phyloP scores from a whole-genome alignment of 2,797 vertebrate species.

The Sternarchorhynchus goeldii region DNA sequence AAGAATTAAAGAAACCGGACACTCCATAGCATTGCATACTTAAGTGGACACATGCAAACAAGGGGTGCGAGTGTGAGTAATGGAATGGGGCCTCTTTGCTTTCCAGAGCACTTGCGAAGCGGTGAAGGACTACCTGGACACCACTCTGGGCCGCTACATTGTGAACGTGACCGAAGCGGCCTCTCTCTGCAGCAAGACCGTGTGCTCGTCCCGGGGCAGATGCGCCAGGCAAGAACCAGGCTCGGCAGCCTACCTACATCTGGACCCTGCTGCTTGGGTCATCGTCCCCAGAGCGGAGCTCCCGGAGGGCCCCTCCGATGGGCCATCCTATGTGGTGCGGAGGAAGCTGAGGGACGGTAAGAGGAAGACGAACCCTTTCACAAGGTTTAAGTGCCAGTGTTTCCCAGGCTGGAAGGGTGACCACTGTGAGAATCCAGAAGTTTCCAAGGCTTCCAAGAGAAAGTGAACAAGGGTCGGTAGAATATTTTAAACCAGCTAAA shows the following conservation, averaged over 20 bases:
- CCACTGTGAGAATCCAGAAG: slow-evolving; percentile 63
- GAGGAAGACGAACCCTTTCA: slow-evolving; percentile 58
- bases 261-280: slow-evolving; percentile 75
- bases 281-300: slow-evolving; percentile 61
- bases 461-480: not conserved
- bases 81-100: not conserved
- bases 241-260: slow-evolving; percentile 77
- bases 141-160: slow-evolving; percentile 82
- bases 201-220: slow-evolving; percentile 83
- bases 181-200: slow-evolving; percentile 77
- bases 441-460: not conserved
- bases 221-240: slow-evolving; percentile 73
- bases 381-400: slow-evolving; percentile 83
- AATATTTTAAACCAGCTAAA: not conserved
- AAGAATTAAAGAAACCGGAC: too few species aligned
- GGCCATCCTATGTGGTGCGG: slow-evolving; percentile 62
- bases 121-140: slow-evolving; percentile 81
- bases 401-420: slow-evolving; percentile 80
- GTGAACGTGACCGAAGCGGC: slow-evolving; percentile 85
- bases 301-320: slow-evolving; percentile 18
- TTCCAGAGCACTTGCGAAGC: slow-evolving; percentile 79
- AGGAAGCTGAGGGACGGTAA: slow-evolving; percentile 58
- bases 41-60: too few species aligned
- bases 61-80: too few species aligned
- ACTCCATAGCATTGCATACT: too few species aligned